Conservation (phyloP, 2,113 vertebrate species). For the Orycteropus afer region DNA sequence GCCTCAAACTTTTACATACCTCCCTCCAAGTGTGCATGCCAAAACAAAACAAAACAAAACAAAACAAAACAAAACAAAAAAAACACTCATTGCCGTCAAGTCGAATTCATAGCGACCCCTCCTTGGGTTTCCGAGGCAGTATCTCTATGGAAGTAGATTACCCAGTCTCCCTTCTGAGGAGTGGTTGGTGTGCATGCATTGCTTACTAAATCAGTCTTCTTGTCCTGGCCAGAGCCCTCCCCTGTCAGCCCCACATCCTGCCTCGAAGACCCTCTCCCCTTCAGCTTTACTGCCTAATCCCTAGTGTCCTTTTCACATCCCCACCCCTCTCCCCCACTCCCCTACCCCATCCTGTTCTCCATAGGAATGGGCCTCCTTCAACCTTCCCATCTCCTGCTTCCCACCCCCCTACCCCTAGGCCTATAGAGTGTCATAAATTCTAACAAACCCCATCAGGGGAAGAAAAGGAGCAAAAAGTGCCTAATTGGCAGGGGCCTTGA, state of each 20-base stretch:
- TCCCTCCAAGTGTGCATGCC: conserved; percentile 63
- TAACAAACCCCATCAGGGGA: conserved; percentile 77
- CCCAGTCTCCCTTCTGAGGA: too few species aligned
- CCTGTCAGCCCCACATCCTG: conserved; percentile 43
- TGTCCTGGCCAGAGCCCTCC: conserved; percentile 68
- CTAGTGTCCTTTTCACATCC: conserved; percentile 75
- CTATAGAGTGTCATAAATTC: conserved; percentile 77
- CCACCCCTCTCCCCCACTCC: not conserved
- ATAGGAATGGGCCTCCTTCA: conserved; percentile 69
- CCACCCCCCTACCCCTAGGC: conserved; percentile 62
- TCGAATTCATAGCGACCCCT: too few species aligned
- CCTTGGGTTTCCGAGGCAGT: too few species aligned
- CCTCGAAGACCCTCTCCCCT: conserved; percentile 35
- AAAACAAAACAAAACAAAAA: too few species aligned
- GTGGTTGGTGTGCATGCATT: too few species aligned
- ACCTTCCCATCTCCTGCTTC: conserved; percentile 69
- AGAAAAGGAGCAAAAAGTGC: conserved; percentile 74
- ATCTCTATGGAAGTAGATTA: too few species aligned
- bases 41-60: too few species aligned
- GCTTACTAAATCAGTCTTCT: conserved; percentile 72
- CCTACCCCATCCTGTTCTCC: conserved; percentile 62
- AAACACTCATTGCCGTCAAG: too few species aligned
- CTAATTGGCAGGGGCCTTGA: conserved; percentile 80
- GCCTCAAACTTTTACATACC: conserved; percentile 63
- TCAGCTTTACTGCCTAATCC: conserved; percentile 63